These are phyloP conservation scores for Syngnathus typhle DNA, from an alignment of 2,113 vertebrate genomes.

Conservation along the genomic window DNA sequence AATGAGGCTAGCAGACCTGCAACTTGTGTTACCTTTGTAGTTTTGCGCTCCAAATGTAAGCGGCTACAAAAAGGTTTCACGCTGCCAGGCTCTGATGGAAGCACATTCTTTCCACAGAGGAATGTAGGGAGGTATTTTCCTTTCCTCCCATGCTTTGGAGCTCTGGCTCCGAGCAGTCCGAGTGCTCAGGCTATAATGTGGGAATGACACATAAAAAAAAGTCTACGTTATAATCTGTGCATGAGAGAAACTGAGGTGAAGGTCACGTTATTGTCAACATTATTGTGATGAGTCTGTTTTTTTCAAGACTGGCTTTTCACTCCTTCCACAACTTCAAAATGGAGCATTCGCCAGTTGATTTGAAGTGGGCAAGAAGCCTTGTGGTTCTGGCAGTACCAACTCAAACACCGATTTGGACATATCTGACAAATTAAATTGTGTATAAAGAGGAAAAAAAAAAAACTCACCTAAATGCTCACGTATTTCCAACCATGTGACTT, in stretches of 20 bases:
- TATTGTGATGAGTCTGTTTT: too few relatives aligned
- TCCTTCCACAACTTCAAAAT: too few relatives aligned
- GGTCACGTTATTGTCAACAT: too few relatives aligned
- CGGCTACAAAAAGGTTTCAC: conserved; percentile 18
- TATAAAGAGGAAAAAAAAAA: neutral
- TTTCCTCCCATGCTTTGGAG: conserved; percentile 3
- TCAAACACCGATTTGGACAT: too few relatives aligned
- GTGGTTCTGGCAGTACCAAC: too few relatives aligned
- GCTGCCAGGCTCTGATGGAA: conserved; percentile 6
- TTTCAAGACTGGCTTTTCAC: too few relatives aligned
- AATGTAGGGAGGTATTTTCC: conserved; percentile 47
- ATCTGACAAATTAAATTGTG: neutral
- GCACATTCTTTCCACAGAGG: conserved; percentile 47
- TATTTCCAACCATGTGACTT: neutral
- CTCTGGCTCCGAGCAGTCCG: neutral
- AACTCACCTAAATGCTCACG: neutral
- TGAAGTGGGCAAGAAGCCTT: too few relatives aligned
- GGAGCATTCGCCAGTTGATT: too few relatives aligned
- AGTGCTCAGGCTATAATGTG: neutral
- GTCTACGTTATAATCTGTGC: neutral
- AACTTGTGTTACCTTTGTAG: neutral
- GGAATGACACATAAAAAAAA: neutral
- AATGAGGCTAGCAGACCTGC: neutral
- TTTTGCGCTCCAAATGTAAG: neutral
- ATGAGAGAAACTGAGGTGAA: neutral